phyloP scores from a whole-genome alignment of 37 sponge, comb jelly and placozoan species.

The Oscarella lobularis region DNA sequence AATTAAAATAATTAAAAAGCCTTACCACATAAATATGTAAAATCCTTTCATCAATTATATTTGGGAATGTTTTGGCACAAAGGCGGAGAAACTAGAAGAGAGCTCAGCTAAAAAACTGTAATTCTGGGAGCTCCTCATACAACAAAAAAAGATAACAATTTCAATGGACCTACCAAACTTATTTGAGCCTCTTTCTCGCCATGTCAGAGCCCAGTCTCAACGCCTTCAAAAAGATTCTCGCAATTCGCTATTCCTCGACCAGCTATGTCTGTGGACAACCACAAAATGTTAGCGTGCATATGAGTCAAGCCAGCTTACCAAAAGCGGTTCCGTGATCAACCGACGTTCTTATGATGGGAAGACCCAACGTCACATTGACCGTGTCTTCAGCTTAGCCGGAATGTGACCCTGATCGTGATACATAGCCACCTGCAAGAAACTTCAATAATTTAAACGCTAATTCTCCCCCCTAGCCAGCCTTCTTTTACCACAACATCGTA shows the following conservation, averaged over 20 bases:
- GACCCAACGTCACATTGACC: not conserved
- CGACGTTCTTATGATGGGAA: not conserved
- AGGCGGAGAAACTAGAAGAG: no score
- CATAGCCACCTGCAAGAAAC: not conserved
- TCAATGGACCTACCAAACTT: not conserved
- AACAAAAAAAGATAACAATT: no score
- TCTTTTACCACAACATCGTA: not conserved
- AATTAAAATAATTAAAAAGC: no score
- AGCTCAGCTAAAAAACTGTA: no score
- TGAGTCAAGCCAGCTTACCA: not conserved
- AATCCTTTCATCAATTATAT: no score
- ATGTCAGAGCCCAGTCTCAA: not conserved
- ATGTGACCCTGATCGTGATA: conserved; percentile 2
- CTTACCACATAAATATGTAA: no score
- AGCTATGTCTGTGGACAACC: not conserved
- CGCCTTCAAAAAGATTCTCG: not conserved
- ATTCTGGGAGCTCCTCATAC: no score
- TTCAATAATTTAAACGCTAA: not conserved
- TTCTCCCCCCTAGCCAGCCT: no score
- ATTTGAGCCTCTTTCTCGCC: not conserved
- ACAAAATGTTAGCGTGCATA: not conserved
- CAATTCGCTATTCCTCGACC: not conserved
- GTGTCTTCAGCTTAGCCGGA: not conserved
- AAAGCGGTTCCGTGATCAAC: conserved; percentile 1
- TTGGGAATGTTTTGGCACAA: no score